Evolutionary conservation across 2,797 vertebrate genomes (phyloP), one percentile per base, ranked within the genome.

Genomic region (Spatula clypeata): DNA sequence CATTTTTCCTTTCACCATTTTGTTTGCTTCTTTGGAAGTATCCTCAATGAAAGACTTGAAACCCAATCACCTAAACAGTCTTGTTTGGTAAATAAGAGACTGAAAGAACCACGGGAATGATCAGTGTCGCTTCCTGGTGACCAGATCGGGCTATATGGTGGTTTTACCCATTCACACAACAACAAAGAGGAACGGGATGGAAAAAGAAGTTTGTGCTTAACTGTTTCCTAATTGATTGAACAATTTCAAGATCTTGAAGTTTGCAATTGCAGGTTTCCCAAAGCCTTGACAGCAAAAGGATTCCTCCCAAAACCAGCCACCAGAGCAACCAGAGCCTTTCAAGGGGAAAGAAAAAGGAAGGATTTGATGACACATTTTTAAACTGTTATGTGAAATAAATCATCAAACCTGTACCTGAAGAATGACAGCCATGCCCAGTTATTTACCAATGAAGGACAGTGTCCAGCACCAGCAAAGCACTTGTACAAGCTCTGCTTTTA

Each of bases 11-110:
- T 38, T 32, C 18, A 54, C 44, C 27, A 13, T 29, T 88, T 73
- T 36, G 47, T 70, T 84, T 69, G 44, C 51, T 88, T 72, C 53
- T 74, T 57, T 70, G 51, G 20, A 49, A 84, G 36, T 64, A 73
- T 69, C 57, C 74, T 76, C 18, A 14, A 11, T 21, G 44, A 76
- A n/a, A 88, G 32, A 49, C 69, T 18, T 40, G 81, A 81, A 87
- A 49, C 6, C 16, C 66, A 42, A 29, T 13, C 27, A 44, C 51
- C 20, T 20, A 34, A 57, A 84, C 36, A 57, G n/a, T 60, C 29
- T 23, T 18, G 24, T 58, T 86, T 27, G n/a, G 6, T 31, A 66
- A 38, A 31, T 16, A 49, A 84, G 70, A 75, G 29, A n/a, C 18
- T 34, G 81, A 36, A 77, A 29, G 17, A 53, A 44, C 55, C 44